phyloP scores from a whole-genome alignment of 2,113 vertebrate genomes.

The Chaetodon auriga region DNA sequence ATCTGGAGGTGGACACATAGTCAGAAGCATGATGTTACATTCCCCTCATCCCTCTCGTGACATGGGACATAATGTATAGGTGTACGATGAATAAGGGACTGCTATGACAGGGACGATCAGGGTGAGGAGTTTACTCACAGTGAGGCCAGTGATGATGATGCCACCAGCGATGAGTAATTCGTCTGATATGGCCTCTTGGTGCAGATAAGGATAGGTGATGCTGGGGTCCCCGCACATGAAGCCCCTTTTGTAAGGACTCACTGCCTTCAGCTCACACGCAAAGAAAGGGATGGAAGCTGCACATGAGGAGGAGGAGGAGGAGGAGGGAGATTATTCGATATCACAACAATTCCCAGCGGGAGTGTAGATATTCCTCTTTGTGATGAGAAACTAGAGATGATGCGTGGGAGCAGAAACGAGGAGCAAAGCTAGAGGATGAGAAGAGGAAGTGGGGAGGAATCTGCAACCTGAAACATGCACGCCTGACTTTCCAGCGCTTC shows the following conservation, averaged over 20 bases:
- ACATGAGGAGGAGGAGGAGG: neutral
- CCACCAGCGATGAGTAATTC: slow-evolving; percentile 81
- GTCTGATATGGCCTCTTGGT: slow-evolving; percentile 78
- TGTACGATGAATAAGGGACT: neutral
- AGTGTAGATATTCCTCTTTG: slow-evolving; percentile 7
- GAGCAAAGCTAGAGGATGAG: neutral
- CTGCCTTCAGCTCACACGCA: slow-evolving; percentile 82
- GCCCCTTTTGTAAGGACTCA: slow-evolving; percentile 82
- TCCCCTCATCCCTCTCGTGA: neutral
- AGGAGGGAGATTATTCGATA: neutral
- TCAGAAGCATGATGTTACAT: slow-evolving; percentile 1
- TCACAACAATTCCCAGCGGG: slow-evolving; percentile 7
- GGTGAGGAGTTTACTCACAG: slow-evolving; percentile 67
- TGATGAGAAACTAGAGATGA: slow-evolving; percentile 19
- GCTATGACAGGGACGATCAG: neutral
- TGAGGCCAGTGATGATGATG: slow-evolving; percentile 81
- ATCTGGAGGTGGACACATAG: slow-evolving; percentile 64
- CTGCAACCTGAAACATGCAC: neutral
- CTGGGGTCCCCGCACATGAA: slow-evolving; percentile 85
- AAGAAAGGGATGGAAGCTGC: slow-evolving; percentile 86
- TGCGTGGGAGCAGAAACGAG: neutral
- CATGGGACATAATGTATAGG: neutral
- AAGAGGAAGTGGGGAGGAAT: neutral
- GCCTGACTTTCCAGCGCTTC: neutral
- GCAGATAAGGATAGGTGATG: slow-evolving; percentile 81